Percentiles rank a stretch among this genome's conserved stretches.
Evolutionary conservation across 2,797 vertebrate genomes (phyloP).

Genomic region (Salmo trutta): DNA sequence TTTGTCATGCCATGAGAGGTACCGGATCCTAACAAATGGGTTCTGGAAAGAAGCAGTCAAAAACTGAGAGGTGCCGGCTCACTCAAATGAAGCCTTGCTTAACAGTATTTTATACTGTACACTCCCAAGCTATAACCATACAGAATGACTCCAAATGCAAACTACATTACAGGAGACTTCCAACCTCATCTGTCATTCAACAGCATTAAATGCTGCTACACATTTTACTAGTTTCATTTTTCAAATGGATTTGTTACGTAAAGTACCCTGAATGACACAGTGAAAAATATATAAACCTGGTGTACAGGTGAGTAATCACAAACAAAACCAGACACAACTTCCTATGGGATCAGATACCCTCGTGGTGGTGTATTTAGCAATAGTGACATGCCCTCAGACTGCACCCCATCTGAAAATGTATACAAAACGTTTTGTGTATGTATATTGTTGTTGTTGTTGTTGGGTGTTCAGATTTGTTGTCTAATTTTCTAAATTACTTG

Average conservation of each 20-base stretch:
- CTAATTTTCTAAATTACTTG: slow-evolving; percentile 45
- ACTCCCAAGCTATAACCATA: slow-evolving; percentile 63
- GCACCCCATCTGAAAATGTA: neutral
- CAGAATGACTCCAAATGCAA: slow-evolving; percentile 24
- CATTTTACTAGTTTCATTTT: neutral
- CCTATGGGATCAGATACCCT: neutral
- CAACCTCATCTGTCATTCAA: slow-evolving; percentile 15
- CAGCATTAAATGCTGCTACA: neutral
- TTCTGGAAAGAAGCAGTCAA: too few relatives aligned
- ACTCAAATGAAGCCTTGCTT: slow-evolving; percentile 22
- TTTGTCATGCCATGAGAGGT: too few relatives aligned
- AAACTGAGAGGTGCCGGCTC: too few relatives aligned
- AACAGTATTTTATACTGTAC: slow-evolving; percentile 16
- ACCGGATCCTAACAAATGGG: too few relatives aligned
- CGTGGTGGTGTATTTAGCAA: neutral
- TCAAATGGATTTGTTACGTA: neutral
- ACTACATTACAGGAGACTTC: slow-evolving; percentile 12
- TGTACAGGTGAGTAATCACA: neutral
- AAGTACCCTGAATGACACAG: neutral
- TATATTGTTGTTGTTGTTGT: neutral
- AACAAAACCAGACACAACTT: neutral
- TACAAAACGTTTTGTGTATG: neutral
- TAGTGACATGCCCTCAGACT: neutral
- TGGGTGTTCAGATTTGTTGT: slow-evolving; percentile 42
- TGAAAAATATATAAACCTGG: neutral